Percentiles rank a stretch among this genome's conserved stretches.
phyloP scores from a whole-genome alignment of 2,113 vertebrate genomes.

The Steatornis caripensis region DNA sequence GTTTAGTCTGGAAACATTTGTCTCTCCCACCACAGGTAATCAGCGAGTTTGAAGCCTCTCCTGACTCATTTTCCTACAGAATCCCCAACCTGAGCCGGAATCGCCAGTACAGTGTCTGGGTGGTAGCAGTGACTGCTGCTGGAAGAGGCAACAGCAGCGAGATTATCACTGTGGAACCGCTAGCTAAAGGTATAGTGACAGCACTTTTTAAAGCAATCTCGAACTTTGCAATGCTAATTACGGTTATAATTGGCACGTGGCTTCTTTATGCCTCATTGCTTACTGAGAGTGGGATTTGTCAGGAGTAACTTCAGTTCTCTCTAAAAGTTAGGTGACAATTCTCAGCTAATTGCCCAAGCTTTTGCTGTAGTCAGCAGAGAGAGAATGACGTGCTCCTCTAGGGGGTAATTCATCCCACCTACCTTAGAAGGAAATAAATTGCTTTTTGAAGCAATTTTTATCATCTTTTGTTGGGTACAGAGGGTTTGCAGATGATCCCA shows the following conservation, averaged over 20 bases:
- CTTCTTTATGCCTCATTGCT: background rate
- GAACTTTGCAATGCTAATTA: background rate
- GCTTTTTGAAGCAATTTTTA: background rate
- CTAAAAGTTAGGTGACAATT: background rate
- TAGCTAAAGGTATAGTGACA: slow-evolving; percentile 85
- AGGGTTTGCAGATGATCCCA: background rate
- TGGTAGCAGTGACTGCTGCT: slow-evolving; percentile 93
- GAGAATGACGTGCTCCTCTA: background rate
- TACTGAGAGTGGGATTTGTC: background rate
- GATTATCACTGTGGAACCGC: slow-evolving; percentile 92
- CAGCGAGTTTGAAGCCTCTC: slow-evolving; percentile 97
- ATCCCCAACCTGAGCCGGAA: slow-evolving; percentile 93
- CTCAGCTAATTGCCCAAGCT: background rate
- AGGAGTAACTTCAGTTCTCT: background rate
- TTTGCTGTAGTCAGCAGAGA: slow-evolving; percentile 36
- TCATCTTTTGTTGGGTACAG: background rate
- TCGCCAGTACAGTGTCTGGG: slow-evolving; percentile 96
- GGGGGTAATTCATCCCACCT: background rate
- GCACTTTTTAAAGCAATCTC: background rate
- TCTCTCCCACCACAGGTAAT: slow-evolving; percentile 85
- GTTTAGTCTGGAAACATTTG: slow-evolving; percentile 65
- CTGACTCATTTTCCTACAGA: slow-evolving; percentile 92
- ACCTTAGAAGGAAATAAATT: background rate
- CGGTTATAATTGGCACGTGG: background rate
- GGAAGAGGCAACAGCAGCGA: slow-evolving; percentile 97